Conservation (phyloP, 2,113 vertebrate species). For the Phyllopteryx taeniolatus region DNA sequence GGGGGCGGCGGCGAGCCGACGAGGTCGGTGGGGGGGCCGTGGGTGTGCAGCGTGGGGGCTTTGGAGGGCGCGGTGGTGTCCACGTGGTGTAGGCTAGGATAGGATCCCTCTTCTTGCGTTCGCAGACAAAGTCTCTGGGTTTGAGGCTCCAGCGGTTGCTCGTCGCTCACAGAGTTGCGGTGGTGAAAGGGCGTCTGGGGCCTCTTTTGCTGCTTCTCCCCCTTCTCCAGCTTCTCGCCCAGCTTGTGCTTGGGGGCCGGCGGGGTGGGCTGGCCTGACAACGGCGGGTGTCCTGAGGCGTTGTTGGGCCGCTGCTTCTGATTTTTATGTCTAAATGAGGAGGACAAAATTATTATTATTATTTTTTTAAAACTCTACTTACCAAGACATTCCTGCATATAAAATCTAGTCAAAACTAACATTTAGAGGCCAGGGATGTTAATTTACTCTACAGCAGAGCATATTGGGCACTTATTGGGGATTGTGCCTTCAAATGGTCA, state of each 20-base stretch:
- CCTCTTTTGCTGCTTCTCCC: slow-evolving; percentile 93
- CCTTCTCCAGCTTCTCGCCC: slow-evolving; percentile 92
- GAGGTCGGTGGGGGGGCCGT: slow-evolving; percentile 74
- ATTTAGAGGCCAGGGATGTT: not conserved
- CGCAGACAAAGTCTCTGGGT: slow-evolving; percentile 85
- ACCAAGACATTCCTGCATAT: not conserved
- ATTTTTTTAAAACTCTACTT: too few relatives aligned
- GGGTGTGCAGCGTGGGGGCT: slow-evolving; percentile 81
- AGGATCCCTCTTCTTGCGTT: slow-evolving; percentile 82
- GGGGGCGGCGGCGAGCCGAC: slow-evolving; percentile 88
- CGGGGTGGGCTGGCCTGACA: slow-evolving; percentile 82
- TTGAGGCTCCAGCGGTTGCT: slow-evolving; percentile 84
- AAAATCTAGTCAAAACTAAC: not conserved
- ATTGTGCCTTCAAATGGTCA: too few relatives aligned
- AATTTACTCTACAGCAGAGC: not conserved
- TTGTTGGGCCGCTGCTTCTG: slow-evolving; percentile 83
- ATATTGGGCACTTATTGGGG: not conserved
- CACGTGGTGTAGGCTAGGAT: slow-evolving; percentile 82
- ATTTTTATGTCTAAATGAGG: slow-evolving; percentile 83
- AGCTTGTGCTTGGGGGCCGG: slow-evolving; percentile 90
- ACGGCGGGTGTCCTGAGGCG: slow-evolving; percentile 84
- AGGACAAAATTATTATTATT: too few relatives aligned
- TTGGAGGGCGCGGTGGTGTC: slow-evolving; percentile 76
- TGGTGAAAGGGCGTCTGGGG: slow-evolving; percentile 95
- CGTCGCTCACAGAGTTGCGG: slow-evolving; percentile 84